Evolutionary conservation across 1,140 invertebrate species (phyloP), one percentile per base, ranked within the genome.

Genomic region (Plodia interpunctella): DNA sequence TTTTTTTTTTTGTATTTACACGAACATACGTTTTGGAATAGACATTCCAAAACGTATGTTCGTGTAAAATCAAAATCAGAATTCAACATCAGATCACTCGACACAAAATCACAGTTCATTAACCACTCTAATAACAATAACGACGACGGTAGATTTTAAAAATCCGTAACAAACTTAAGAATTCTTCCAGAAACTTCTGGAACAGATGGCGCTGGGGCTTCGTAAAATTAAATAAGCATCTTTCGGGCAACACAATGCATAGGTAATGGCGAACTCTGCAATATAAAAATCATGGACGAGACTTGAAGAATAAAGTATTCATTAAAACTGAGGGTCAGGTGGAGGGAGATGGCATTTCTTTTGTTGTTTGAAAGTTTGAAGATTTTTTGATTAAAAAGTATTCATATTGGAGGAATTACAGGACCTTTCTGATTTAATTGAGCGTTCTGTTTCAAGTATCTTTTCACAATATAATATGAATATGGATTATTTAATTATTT

Each of bases 231-330:
- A 44, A 44, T 44, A 44, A 44, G 38, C 38, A 44, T 44, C 38
- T 9, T 32, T 32, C 38, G 38, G 15, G 38, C 38, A n/a, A 44
- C 38, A 44, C 38, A 44, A 44, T 44, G 38, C 38, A 44, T 44
- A 44, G 38, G 38, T 44, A 44, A 44, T 44, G 38, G 13, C 38
- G 15, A 44, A 44, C 38, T 44, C 15, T 44, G 38, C 38, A 44
- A 44, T 44, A 44, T 44, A 44, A 44, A 44, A 44, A 44, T 44
- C 38, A 44, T 44, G 38, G 38, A 44, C 38, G 38, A 44, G 15
- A 44, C 38, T 44, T 17, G 38, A 44, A 44, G 13, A 44, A 44
- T 44, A 44, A 44, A 44, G 38, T 44, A 44, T 44, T 44, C 15
- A 44, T 44, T 15, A 44, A 44, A 44, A 15, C 13, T 5, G 38